Evolutionary conservation across 2,888 invertebrate genomes (phyloP), one percentile per base, ranked within the genome.

Genomic region (Mimumesa dahlbomi): DNA sequence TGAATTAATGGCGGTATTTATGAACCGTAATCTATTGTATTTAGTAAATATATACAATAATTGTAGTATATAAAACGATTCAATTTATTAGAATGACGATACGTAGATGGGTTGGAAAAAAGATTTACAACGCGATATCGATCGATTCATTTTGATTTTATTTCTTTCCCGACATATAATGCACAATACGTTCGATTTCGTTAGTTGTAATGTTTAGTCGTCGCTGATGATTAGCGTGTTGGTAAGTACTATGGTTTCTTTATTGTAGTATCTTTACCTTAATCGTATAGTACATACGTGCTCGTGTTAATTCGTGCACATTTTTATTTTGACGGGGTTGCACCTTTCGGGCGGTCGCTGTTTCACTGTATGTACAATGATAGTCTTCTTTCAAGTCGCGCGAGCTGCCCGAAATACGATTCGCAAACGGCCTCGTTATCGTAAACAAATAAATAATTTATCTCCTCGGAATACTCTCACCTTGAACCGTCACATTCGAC

Each of bases 91-190:
- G n/a, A n/a, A n/a, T n/a, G n/a, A n/a, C n/a, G n/a, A n/a, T n/a
- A n/a, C n/a, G n/a, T n/a, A n/a, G n/a, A n/a, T n/a, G n/a, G n/a
- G n/a, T n/a, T n/a, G 29, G 29, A 29, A 6, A 29, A 29, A 29
- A 9, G 29, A 29, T 29, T 29, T 2, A 61, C n/a, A 11, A 25
- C 31, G 40, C 7, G 31, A n/a, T 6, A 6, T 72, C 52, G 72
- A 81, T 84, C 74, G 76, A 59, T 82, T 80, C 63, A 82, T 84
- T 85, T 85, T 85, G 83, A 84, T 85, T 85, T 85, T 85, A 84
- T 85, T 85, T 77, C 62, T 73, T 82, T 82, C 63, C 76, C 73
- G 79, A 82, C 81, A 76, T 77, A 80, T 81, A 85, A 85, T 84
- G 78, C 81, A 81, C 82, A 85, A 77, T 82, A 79, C 67, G 75